phyloP scores from a whole-genome alignment of 1,140 invertebrate species.

The Cepaea nemoralis region DNA sequence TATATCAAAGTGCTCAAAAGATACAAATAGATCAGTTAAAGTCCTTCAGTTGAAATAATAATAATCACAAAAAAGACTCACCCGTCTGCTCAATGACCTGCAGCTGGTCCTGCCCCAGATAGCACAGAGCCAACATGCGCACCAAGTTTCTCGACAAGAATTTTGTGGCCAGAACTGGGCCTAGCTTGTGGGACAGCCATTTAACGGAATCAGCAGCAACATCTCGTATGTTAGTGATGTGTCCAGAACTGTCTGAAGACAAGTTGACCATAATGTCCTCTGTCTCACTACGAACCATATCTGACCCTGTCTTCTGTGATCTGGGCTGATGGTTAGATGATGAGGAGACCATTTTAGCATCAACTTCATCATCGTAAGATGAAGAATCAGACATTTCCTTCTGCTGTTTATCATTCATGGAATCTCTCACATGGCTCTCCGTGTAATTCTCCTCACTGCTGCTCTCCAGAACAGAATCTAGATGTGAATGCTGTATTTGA shows the following conservation, averaged over 20 bases:
- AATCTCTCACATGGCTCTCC: background rate
- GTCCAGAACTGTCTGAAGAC: constrained; percentile 52
- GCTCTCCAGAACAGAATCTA: background rate
- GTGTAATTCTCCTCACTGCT: too few relatives aligned
- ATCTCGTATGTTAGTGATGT: constrained; percentile 80
- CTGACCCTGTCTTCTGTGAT: constrained; percentile 16
- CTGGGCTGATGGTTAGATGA: background rate
- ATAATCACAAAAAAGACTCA: too few relatives aligned
- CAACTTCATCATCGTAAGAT: constrained; percentile 2
- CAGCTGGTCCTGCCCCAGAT: constrained; percentile 87
- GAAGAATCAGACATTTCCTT: background rate
- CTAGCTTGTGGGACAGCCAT: constrained; percentile 93
- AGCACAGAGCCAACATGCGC: constrained; percentile 93
- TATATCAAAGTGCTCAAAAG: too few relatives aligned
- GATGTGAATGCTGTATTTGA: background rate
- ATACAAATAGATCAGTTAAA: too few relatives aligned
- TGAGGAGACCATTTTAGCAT: constrained; percentile 7
- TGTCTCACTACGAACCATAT: constrained; percentile 69
- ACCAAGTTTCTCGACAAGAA: constrained; percentile 91
- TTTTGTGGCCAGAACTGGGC: constrained; percentile 91
- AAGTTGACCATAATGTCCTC: constrained; percentile 64
- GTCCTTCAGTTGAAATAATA: too few relatives aligned
- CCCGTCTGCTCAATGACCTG: constrained; percentile 51
- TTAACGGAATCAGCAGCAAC: constrained; percentile 91
- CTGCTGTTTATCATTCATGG: background rate